Percentiles rank a stretch among this genome's conserved stretches.
Conservation (phyloP, 35 echinoderm and acorn worm species). For the Heliocidaris erythrogramma region DNA sequence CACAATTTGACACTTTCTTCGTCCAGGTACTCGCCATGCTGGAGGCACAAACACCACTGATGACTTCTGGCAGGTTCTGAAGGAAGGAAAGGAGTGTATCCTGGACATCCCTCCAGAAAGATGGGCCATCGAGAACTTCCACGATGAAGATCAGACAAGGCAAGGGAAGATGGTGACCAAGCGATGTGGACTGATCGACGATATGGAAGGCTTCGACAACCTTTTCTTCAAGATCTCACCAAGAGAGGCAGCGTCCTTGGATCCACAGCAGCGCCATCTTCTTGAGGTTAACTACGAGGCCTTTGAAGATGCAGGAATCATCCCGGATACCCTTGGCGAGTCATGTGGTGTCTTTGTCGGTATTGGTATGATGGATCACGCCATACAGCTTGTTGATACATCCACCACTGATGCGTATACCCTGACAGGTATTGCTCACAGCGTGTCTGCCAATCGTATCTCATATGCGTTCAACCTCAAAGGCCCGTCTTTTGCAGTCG, state of each 20-base stretch:
- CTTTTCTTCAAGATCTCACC: conserved; percentile 91
- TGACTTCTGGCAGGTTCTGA: conserved; percentile 83
- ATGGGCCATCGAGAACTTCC: conserved; percentile 79
- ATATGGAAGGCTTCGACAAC: conserved; percentile 81
- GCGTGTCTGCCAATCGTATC: conserved; percentile 86
- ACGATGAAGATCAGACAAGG: conserved; percentile 77
- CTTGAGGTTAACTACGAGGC: conserved; percentile 89
- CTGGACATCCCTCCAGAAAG: conserved; percentile 75
- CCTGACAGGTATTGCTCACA: conserved; percentile 81
- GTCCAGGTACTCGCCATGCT: conserved; percentile 76
- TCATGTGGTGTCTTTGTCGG: conserved; percentile 86
- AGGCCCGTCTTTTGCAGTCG: conserved; percentile 82
- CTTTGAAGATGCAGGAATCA: conserved; percentile 90
- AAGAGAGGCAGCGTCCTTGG: conserved; percentile 82
- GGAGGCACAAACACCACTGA: conserved; percentile 64
- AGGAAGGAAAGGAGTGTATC: conserved; percentile 76
- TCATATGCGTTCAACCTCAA: conserved; percentile 89
- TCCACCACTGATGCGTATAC: conserved; percentile 82
- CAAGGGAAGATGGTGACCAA: conserved; percentile 84
- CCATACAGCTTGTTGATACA: conserved; percentile 68
- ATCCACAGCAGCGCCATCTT: conserved; percentile 86
- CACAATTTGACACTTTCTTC: too few species aligned
- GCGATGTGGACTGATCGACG: conserved; percentile 73
- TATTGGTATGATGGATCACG: conserved; percentile 85
- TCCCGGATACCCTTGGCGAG: conserved; percentile 52